Conservation (phyloP, 2,797 vertebrate genomes). For the Spinus olivaceus region DNA sequence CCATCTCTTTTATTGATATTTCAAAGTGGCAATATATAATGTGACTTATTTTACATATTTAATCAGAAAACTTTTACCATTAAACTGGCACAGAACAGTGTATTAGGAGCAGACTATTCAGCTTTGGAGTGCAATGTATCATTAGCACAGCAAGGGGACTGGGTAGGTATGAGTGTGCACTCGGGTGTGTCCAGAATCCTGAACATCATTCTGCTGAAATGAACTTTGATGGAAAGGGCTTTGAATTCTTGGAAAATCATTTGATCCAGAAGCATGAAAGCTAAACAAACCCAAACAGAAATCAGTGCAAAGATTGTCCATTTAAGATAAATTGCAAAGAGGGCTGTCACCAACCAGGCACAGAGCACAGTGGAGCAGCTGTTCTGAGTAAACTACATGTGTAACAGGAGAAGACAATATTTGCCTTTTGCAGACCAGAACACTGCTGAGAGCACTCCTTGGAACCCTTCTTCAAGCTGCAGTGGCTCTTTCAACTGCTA, state of each 20-base stretch:
- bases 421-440: not conserved
- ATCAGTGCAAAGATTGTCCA: not conserved
- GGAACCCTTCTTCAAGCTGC: not conserved
- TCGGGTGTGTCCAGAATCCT: not conserved
- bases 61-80: not conserved
- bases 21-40: fast-evolving
- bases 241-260: not conserved
- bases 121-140: not conserved
- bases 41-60: not conserved
- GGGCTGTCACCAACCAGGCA: not conserved
- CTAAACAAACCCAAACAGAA: not conserved
- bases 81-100: not conserved
- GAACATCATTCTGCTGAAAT: not conserved
- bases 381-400: not conserved
- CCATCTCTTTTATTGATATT: not conserved
- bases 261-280: not conserved
- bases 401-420: not conserved
- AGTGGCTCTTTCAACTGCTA: not conserved
- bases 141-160: not conserved
- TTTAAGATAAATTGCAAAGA: not conserved
- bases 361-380: not conserved
- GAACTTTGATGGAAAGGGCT: not conserved
- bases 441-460: not conserved
- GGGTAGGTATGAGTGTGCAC: fast-evolving
- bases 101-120: not conserved